Evolutionary conservation across 2,113 vertebrate genomes (phyloP).

Genomic region (Saimiri boliviensis): DNA sequence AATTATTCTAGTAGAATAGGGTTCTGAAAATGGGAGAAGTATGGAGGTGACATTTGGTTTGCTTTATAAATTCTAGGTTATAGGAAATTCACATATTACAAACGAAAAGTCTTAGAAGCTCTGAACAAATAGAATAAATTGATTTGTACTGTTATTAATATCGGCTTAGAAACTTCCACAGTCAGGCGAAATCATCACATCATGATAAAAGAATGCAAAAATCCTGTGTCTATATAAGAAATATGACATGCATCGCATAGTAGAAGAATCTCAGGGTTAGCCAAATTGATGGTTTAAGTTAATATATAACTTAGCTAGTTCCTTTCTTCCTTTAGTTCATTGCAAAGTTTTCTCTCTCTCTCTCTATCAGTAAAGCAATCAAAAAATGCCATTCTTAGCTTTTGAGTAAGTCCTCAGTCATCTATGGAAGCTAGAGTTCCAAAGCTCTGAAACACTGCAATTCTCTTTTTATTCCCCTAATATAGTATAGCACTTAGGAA

Average conservation of each 20-base stretch:
- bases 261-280: slow-evolving; percentile 54
- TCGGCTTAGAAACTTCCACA: slow-evolving; percentile 27
- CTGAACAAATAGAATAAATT: slow-evolving; percentile 32
- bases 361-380: slow-evolving; percentile 36
- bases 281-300: slow-evolving; percentile 62
- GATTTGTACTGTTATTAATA: slow-evolving; percentile 42
- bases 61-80: background rate
- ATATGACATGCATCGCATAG: background rate
- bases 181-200: slow-evolving; percentile 42
- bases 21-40: background rate
- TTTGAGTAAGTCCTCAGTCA: slow-evolving; percentile 33
- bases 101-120: slow-evolving; percentile 18
- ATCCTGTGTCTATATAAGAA: slow-evolving; percentile 11
- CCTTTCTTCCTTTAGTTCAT: slow-evolving; percentile 27
- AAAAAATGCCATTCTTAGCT: slow-evolving; percentile 27
- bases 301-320: slow-evolving; percentile 66
- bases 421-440: slow-evolving; percentile 37
- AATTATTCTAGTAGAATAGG: background rate
- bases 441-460: slow-evolving; percentile 43
- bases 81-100: slow-evolving; percentile 37
- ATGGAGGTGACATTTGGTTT: background rate
- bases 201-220: slow-evolving; percentile 67
- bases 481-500: background rate
- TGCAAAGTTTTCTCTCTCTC: background rate
- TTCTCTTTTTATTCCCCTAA: slow-evolving; percentile 46